Conservation (phyloP, 2,113 vertebrate species). For the Hemibagrus wyckioides region DNA sequence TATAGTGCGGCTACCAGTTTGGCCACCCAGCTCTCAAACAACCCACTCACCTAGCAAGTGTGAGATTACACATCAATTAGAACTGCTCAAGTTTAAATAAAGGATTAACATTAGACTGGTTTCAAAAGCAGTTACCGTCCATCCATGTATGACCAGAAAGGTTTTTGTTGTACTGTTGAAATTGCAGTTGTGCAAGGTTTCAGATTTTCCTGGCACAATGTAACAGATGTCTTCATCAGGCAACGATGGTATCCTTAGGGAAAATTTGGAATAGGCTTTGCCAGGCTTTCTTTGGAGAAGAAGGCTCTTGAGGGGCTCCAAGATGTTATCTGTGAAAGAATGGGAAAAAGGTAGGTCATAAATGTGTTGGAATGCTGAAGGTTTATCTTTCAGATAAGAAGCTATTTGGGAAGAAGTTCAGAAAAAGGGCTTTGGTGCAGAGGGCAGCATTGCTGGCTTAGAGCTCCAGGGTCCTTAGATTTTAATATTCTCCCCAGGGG, state of each 20-base stretch:
- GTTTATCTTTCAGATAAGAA: constrained; percentile 4
- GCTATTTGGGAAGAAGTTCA: neutral
- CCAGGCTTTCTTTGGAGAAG: neutral
- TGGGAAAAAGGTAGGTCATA: neutral
- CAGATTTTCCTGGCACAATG: neutral
- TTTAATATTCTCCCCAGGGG: neutral
- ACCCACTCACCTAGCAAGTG: constrained; percentile 70
- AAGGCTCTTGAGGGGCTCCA: neutral
- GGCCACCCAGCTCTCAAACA: constrained; percentile 78
- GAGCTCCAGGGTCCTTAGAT: neutral
- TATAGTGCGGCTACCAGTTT: constrained; percentile 75
- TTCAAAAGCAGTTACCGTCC: neutral
- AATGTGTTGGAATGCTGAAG: neutral
- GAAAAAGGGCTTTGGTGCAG: neutral
- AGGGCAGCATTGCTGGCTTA: neutral
- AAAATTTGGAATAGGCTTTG: neutral
- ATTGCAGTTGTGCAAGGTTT: neutral
- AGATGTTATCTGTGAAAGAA: neutral
- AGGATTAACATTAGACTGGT: neutral
- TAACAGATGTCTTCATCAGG: neutral
- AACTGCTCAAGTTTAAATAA: neutral
- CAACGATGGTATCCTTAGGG: neutral
- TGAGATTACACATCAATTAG: neutral
- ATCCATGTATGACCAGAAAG: neutral
- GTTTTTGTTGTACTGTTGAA: neutral